Base-by-base conservation (phyloP, 2,888 invertebrate species). In the Tenthredo amoena region DNA sequence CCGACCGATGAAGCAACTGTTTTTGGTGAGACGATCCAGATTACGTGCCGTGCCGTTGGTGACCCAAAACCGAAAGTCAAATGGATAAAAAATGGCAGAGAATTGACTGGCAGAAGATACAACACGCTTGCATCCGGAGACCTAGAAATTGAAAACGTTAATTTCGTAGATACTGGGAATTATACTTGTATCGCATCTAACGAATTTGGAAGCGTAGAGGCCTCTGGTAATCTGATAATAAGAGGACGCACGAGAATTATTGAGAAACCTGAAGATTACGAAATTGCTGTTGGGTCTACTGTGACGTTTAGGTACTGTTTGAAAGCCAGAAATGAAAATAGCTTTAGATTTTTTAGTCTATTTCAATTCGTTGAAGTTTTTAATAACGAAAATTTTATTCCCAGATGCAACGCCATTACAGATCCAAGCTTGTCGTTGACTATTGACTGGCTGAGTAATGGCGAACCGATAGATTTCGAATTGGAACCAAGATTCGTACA, bases 41-140 rank as follows among this genome's bases (percentile, higher is more conserved):
- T 99, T 93, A 97, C 96, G 74, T 99, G 99, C 93, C 96, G 97
- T 87, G 99, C 99, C 85, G 98, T 98, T 94, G 99, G 99, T 86
- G 99, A 99, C 5, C 99, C 99, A n/a, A 97, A 97, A 91, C 99
- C 99, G 0, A 96, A 96, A 90, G 97, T 99, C 76, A 97, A 97
- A 92, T 99, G 99, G 99, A 96, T 97, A 90, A 96, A 96, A 87
- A 97, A 97, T 89, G 96, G 96, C 34, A 95, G 96, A 86, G 97
- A 98, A 94, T 94, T 99, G 84, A 99, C 99, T 43, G 99, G 99
- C 9, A 99, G 99, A 31, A 96, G 98, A 55, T 99, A 97, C 94
- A 96, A 95, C 89, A 97, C 97, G 74, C 94, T 96, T 47, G 93
- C 96, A 0, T 96, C 95, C 77, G 99, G 99, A 18, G 97, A 98